Percentiles rank a stretch among this genome's conserved stretches.
phyloP scores from a whole-genome alignment of 2,888 invertebrate species.

The Petrolisthes cinctipes region DNA sequence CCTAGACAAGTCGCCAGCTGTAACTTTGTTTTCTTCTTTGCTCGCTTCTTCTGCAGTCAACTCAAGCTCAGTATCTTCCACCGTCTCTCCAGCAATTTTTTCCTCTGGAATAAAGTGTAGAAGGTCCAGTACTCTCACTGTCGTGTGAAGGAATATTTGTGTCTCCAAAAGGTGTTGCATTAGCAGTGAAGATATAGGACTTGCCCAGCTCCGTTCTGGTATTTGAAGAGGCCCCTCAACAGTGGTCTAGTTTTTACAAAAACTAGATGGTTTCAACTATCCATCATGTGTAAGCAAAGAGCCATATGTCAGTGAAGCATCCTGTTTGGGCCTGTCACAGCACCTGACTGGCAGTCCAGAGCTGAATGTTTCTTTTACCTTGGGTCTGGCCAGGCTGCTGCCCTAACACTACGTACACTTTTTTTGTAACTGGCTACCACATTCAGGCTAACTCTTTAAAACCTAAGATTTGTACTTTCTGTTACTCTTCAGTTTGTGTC shows the following conservation, averaged over 20 bases:
- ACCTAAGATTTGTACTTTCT: slow-evolving; percentile 58
- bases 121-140: slow-evolving; percentile 54
- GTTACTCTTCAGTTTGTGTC: slow-evolving; percentile 44
- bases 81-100: too few relatives aligned
- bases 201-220: neutral
- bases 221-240: neutral
- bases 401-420: slow-evolving; percentile 4
- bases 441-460: slow-evolving; percentile 44
- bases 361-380: neutral
- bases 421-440: slow-evolving; percentile 40
- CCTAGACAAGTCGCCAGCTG: too few relatives aligned
- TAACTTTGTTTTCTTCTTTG: too few relatives aligned
- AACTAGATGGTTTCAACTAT: neutral
- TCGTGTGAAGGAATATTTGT: slow-evolving; percentile 28
- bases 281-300: slow-evolving; percentile 19
- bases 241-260: slow-evolving; percentile 18
- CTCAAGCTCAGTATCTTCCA: too few relatives aligned
- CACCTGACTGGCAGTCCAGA: slow-evolving; percentile 2
- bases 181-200: neutral
- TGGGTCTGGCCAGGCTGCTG: slow-evolving; percentile 27
- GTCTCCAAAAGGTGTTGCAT: slow-evolving; percentile 27
- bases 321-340: slow-evolving; percentile 4
- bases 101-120: slow-evolving; percentile 31
- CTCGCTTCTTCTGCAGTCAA: too few relatives aligned
- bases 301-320: slow-evolving; percentile 15